Conservation (phyloP, 2,797 vertebrate genomes). For the Helicolenus hilgendorfi region DNA sequence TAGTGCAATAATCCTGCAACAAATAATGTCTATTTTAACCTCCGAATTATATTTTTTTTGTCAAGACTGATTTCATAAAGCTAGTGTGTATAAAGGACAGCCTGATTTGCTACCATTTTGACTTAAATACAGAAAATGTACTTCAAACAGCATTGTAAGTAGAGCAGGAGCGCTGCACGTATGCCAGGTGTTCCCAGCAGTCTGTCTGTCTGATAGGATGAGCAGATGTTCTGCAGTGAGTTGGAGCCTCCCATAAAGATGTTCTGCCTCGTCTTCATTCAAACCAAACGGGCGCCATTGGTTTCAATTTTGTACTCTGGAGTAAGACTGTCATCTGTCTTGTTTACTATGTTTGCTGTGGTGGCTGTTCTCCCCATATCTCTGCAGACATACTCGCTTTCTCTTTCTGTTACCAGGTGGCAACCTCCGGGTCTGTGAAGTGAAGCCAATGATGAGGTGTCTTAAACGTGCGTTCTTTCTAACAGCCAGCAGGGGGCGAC, state of each 20-base stretch:
- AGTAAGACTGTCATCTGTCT: background rate
- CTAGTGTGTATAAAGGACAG: background rate
- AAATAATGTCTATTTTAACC: background rate
- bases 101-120: background rate
- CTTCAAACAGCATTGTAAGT: conserved; percentile 51
- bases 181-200: conserved; percentile 56
- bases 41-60: background rate
- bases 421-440: too few species aligned
- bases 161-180: conserved; percentile 33
- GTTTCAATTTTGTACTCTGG: conserved; percentile 3
- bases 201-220: conserved; percentile 11
- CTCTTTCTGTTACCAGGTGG: background rate
- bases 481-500: too few species aligned
- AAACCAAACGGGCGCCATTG: background rate
- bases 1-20: background rate
- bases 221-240: conserved; percentile 66
- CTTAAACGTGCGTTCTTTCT: too few species aligned
- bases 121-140: conserved; percentile 17
- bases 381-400: background rate
- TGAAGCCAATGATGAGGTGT: too few species aligned
- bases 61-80: background rate
- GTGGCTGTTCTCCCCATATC: background rate
- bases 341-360: background rate
- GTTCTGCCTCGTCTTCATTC: conserved; percentile 30
- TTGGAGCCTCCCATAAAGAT: conserved; percentile 20